Conservation (phyloP, 2,888 invertebrate species). For the Plemyria rubiginata region DNA sequence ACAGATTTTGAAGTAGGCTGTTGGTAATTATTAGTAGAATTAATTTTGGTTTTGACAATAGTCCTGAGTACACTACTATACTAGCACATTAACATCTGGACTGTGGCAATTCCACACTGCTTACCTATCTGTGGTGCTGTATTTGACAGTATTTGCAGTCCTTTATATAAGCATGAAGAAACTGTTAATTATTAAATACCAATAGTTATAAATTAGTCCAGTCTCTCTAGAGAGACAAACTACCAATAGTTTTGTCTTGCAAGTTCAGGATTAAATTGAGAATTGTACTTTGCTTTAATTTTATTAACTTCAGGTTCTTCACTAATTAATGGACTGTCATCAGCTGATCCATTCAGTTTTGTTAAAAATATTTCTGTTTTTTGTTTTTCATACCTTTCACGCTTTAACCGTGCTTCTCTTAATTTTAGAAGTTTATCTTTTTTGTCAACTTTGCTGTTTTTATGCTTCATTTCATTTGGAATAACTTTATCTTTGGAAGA, state of each 20-base stretch:
- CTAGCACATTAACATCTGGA: too few species aligned
- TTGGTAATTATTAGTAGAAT: too few species aligned
- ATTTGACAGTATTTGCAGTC: too few species aligned
- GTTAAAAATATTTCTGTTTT: conserved; percentile 89
- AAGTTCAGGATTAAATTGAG: conserved; percentile 97
- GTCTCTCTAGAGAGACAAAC: background rate
- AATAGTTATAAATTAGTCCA: too few species aligned
- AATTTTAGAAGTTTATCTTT: conserved; percentile 86
- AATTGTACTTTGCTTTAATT: conserved; percentile 94
- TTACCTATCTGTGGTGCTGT: too few species aligned
- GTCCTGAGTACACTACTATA: too few species aligned
- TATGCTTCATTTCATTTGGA: conserved; percentile 43
- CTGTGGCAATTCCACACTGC: too few species aligned
- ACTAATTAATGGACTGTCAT: conserved; percentile 32
- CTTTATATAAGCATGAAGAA: too few species aligned
- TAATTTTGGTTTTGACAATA: too few species aligned
- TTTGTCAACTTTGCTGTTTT: conserved; percentile 47
- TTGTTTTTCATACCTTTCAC: conserved; percentile 92
- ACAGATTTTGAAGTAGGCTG: too few species aligned
- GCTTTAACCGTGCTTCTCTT: conserved; percentile 90
- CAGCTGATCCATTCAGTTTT: conserved; percentile 79
- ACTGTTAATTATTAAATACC: too few species aligned
- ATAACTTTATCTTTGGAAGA: conserved; percentile 22
- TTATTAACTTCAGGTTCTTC: conserved; percentile 50
- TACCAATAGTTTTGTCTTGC: conserved; percentile 90